These are phyloP conservation scores for Natrix natrix DNA, from an alignment of 2,797 vertebrate genomes.

Conservation along the genomic window DNA sequence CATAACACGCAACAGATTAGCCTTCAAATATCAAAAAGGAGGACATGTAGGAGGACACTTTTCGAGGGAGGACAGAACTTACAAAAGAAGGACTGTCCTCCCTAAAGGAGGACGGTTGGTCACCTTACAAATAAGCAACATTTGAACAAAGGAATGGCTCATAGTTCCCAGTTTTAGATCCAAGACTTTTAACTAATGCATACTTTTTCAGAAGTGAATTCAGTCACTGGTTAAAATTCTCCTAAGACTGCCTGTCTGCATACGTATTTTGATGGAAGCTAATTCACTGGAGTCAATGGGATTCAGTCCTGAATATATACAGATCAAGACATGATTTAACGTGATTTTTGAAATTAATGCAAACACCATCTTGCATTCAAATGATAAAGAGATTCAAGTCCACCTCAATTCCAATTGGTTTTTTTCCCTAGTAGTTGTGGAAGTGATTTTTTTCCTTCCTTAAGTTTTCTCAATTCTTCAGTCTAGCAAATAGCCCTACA, in stretches of 20 bases:
- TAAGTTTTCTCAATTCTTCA: background rate
- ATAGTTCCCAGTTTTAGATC: background rate
- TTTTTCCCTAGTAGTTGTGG: background rate
- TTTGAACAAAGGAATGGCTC: background rate
- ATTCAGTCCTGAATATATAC: background rate
- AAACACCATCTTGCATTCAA: rapidly evolving
- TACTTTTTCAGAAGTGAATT: background rate
- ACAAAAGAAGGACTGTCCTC: no score
- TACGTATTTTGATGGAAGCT: background rate
- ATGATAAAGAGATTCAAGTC: background rate
- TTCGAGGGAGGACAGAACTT: no score
- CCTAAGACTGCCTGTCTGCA: background rate
- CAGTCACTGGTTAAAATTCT: background rate
- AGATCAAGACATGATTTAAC: background rate
- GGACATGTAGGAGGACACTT: no score
- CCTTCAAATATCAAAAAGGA: no score
- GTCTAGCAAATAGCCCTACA: background rate
- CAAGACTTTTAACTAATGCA: background rate
- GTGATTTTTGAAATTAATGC: background rate
- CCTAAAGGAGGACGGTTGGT: no score
- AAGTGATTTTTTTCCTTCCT: background rate
- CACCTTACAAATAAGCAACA: background rate
- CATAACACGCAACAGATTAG: no score
- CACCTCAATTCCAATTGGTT: background rate
- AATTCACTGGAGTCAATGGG: background rate